phyloP scores from a whole-genome alignment of 1,140 invertebrate genomes.

The Harlomillsia oculata region DNA sequence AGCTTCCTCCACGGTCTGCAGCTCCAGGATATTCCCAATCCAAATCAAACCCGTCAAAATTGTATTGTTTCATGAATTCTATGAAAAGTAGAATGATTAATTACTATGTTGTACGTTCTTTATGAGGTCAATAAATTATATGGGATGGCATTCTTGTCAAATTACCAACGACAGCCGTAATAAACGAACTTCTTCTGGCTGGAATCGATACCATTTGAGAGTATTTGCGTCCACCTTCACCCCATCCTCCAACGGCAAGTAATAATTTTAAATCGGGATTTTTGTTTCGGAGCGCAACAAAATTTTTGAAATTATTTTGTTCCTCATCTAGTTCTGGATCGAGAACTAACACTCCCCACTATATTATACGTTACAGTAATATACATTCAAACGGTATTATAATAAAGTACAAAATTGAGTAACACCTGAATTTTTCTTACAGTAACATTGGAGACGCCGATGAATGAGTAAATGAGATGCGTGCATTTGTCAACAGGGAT shows the following conservation, averaged over 20 bases:
- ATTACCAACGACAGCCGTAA: constrained; percentile 38
- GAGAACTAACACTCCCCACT: constrained; percentile 38
- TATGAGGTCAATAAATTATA: too few species aligned
- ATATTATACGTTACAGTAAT: too few species aligned
- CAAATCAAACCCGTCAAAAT: constrained; percentile 43
- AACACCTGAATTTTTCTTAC: too few species aligned
- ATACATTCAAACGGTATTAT: too few species aligned
- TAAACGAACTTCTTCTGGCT: constrained; percentile 36
- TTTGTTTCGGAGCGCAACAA: constrained; percentile 59
- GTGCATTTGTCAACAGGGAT: constrained; percentile 41
- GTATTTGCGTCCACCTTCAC: constrained; percentile 36
- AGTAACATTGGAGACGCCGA: constrained; percentile 40
- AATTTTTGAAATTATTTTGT: constrained; percentile 65
- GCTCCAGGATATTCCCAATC: constrained; percentile 43
- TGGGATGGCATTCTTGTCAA: too few species aligned
- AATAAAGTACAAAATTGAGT: too few species aligned
- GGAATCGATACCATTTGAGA: constrained; percentile 39
- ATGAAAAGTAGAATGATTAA: background rate
- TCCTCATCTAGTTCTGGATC: constrained; percentile 54
- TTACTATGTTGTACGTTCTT: too few species aligned
- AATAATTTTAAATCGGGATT: constrained; percentile 64
- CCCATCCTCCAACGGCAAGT: constrained; percentile 53
- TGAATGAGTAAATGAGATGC: constrained; percentile 42
- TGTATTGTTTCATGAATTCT: constrained; percentile 38
- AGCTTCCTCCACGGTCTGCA: constrained; percentile 39